phyloP scores from a whole-genome alignment of 2,888 invertebrate species.

The Spodoptera littoralis region DNA sequence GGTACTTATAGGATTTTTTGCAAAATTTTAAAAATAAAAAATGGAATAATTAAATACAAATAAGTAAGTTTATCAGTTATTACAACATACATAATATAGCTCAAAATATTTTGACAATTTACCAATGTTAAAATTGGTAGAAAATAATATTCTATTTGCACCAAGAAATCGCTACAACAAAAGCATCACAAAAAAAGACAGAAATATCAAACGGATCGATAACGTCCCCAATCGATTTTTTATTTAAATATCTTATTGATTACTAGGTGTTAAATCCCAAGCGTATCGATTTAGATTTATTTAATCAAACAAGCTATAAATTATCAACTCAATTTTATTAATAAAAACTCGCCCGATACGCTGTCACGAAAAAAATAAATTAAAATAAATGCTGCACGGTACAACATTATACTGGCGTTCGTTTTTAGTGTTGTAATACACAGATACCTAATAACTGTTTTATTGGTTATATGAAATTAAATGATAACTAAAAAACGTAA shows the following conservation, averaged over 20 bases:
- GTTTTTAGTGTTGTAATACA: conserved; percentile 2
- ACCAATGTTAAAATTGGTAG: no score
- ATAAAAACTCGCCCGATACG: conserved; percentile 35
- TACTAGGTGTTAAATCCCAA: conserved; percentile 29
- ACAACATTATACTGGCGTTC: conserved; percentile 34
- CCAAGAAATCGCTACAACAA: neutral
- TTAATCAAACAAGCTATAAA: conserved; percentile 45
- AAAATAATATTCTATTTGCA: no score
- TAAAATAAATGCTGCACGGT: conserved; percentile 18
- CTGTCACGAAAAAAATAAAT: conserved; percentile 35
- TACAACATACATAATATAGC: no score
- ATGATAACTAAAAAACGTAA: conserved; percentile 34
- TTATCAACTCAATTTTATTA: conserved; percentile 39
- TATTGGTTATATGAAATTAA: conserved; percentile 23
- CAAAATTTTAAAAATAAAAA: no score
- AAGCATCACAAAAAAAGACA: neutral
- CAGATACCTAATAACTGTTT: conserved; percentile 25
- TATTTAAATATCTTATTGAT: conserved; percentile 27
- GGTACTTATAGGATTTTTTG: no score
- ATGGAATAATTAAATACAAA: no score
- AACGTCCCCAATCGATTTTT: conserved; percentile 13
- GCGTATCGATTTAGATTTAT: conserved; percentile 39
- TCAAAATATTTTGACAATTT: no score
- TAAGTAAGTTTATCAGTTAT: no score
- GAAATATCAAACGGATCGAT: conserved; percentile 8